These are phyloP conservation scores for Drosophila fulvimacula DNA, from an alignment of 2,888 invertebrate species.

Conservation along the genomic window DNA sequence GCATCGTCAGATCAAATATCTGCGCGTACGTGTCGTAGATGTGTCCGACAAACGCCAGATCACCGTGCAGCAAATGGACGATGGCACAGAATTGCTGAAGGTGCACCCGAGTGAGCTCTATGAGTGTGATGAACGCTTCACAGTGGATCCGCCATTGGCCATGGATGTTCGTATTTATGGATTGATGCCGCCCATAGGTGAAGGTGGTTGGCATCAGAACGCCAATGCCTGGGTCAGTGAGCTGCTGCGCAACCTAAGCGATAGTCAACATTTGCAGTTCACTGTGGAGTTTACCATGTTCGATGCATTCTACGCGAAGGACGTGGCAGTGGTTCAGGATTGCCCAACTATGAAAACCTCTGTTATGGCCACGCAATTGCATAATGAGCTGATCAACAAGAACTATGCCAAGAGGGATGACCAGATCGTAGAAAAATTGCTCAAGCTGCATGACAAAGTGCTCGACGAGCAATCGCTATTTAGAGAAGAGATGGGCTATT, in stretches of 20 bases:
- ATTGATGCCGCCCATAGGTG: constrained; percentile 17
- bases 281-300: constrained; percentile 42
- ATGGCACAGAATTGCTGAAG: constrained; percentile 31
- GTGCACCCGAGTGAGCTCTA: constrained; percentile 26
- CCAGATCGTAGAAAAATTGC: background rate
- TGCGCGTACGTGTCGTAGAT: constrained; percentile 57
- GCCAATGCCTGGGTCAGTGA: constrained; percentile 25
- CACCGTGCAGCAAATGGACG: constrained; percentile 55
- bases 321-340: constrained; percentile 46
- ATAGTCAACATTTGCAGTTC: constrained; percentile 43
- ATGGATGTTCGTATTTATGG: constrained; percentile 49
- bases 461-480: background rate
- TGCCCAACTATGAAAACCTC: constrained; percentile 39
- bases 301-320: constrained; percentile 33
- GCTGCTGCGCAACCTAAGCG: constrained; percentile 14
- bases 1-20: background rate
- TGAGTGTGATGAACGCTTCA: constrained; percentile 36
- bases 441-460: background rate
- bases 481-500: background rate
- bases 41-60: constrained; percentile 2
- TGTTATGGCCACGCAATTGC: constrained; percentile 24
- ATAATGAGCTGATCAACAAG: constrained; percentile 24
- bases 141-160: constrained; percentile 28
- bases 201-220: constrained; percentile 15
- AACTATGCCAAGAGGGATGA: constrained; percentile 14